Evolutionary conservation across 2,113 vertebrate species (phyloP).

Genomic region (Herpailurus yagouaroundi): DNA sequence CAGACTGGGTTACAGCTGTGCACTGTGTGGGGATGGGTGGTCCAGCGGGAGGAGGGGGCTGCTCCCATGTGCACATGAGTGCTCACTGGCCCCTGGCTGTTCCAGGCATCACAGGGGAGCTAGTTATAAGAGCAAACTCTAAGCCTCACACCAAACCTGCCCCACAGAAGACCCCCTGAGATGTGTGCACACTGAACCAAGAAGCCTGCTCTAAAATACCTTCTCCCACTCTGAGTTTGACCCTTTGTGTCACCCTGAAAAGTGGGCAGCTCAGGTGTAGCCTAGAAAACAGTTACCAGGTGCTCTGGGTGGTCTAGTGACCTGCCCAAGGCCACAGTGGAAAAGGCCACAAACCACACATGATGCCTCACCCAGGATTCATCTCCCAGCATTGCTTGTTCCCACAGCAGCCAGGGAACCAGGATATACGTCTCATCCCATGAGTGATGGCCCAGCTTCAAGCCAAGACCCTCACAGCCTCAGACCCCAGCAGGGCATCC

Average conservation of each 20-base stretch:
- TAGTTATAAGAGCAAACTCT: not conserved
- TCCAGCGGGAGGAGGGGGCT: not conserved
- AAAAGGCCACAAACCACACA: not conserved
- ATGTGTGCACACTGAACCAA: accelerated
- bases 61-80: not conserved
- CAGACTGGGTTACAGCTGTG: too few relatives aligned
- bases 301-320: not conserved
- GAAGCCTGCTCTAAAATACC: not conserved
- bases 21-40: not conserved
- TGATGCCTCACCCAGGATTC: accelerated
- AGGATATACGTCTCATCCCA: not conserved
- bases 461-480: not conserved
- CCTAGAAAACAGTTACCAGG: not conserved
- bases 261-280: not conserved
- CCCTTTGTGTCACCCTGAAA: not conserved
- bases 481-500: not conserved
- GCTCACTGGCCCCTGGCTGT: not conserved
- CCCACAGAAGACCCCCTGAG: not conserved
- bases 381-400: not conserved
- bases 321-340: not conserved
- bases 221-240: too few relatives aligned
- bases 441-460: not conserved
- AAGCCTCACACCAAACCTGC: not conserved
- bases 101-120: too few relatives aligned
- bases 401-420: not conserved